Evolutionary conservation across 1,140 invertebrate species (phyloP), one percentile per base, ranked within the genome.

Genomic region (Drosophila quadrilineata): DNA sequence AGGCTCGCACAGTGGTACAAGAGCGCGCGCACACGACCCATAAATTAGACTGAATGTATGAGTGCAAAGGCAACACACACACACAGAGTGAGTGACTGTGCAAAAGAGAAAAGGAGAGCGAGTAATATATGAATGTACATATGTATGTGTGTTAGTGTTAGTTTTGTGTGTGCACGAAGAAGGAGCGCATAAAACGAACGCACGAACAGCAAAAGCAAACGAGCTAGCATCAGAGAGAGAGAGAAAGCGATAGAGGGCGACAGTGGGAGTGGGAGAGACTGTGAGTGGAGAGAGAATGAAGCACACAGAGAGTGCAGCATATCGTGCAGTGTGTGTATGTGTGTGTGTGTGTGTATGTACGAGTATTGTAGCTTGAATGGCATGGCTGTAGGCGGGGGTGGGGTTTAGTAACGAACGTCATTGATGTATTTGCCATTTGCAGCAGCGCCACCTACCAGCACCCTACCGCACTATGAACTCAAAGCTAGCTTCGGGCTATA

Each of bases 341-440:
- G 24, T 24, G 24, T 24, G 24, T 24, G 24, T 24, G 24, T 24
- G 24, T 35, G 29, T n/a, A 50, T 10, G 9, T 8, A 12, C n/a
- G n/a, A n/a, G n/a, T n/a, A n/a, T n/a, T n/a, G n/a, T n/a, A n/a
- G n/a, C n/a, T n/a, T n/a, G n/a, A n/a, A n/a, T n/a, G n/a, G n/a
- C n/a, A n/a, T n/a, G n/a, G n/a, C n/a, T n/a, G n/a, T n/a, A n/a
- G 45, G 12, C 21, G 36, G 41, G 33, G 35, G 48, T 72, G 8
- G 41, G n/a, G n/a, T n/a, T n/a, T n/a, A n/a, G n/a, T n/a, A n/a
- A n/a, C n/a, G n/a, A n/a, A n/a, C n/a, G n/a, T n/a, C 75, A 80
- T 80, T 80, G 75, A 80, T 54, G 75, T 80, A 80, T 80, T 80
- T 80, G 76, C 73, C 72, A 76, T 75, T 75, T 75, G 67, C 67